Percentiles rank a stretch among this genome's conserved stretches.
phyloP scores from a whole-genome alignment of 2,888 invertebrate species.

The Sesamia inferens region DNA sequence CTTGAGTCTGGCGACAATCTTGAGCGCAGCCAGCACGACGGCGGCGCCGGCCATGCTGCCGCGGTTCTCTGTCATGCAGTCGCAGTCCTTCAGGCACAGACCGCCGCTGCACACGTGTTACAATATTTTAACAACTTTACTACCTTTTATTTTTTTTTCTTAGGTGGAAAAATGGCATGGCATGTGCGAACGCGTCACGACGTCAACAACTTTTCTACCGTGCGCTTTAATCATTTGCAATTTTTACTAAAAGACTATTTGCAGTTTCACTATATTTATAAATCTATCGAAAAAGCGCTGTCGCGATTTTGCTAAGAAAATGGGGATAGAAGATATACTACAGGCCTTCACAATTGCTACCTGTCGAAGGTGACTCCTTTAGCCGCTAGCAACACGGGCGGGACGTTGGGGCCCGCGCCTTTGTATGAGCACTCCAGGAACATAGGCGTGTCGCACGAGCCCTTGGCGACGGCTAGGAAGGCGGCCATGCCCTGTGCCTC shows the following conservation, averaged over 20 bases:
- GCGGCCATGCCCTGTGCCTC: conserved; percentile 90
- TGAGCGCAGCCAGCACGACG: conserved; percentile 92
- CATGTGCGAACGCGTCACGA: too few species aligned
- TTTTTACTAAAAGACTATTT: not conserved
- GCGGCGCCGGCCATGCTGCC: conserved; percentile 97
- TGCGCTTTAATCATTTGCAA: not conserved
- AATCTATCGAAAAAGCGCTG: too few species aligned
- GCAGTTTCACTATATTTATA: not conserved
- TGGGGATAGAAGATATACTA: too few species aligned
- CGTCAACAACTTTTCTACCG: too few species aligned
- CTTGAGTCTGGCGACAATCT: conserved; percentile 92
- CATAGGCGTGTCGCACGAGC: conserved; percentile 91
- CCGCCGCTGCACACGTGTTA: conserved; percentile 91
- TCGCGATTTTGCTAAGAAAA: too few species aligned
- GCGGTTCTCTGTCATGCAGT: conserved; percentile 92
- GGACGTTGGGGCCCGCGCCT: conserved; percentile 81
- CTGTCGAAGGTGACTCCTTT: conserved; percentile 92
- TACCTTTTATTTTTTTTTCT: too few species aligned
- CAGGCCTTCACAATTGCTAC: conserved; percentile 56
- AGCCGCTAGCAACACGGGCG: conserved; percentile 92
- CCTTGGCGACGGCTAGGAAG: conserved; percentile 91
- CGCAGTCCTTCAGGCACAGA: conserved; percentile 91
- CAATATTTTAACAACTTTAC: not conserved
- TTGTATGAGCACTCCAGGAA: conserved; percentile 91
- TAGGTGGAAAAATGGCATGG: too few species aligned